Evolutionary conservation across 2,888 invertebrate species (phyloP).

Genomic region (Apodemia duryi): DNA sequence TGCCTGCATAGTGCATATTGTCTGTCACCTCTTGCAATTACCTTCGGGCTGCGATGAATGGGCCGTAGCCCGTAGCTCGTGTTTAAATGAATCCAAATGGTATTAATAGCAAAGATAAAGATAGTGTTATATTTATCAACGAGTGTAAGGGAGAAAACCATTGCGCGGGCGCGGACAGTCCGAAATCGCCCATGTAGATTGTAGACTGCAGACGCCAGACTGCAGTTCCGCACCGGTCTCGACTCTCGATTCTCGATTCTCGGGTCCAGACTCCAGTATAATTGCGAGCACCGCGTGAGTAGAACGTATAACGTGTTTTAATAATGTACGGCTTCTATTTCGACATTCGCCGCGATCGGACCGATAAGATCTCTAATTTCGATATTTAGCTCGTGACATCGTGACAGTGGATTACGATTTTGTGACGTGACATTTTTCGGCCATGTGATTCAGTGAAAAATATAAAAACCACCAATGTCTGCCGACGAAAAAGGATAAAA

Average conservation of each 20-base stretch:
- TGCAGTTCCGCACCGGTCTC: constrained; percentile 57
- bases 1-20: constrained; percentile 54
- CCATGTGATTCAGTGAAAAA: constrained; percentile 69
- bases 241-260: constrained; percentile 1
- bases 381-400: constrained; percentile 66
- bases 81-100: constrained; percentile 58
- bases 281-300: constrained; percentile 61
- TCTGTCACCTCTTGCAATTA: constrained; percentile 51
- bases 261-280: constrained; percentile 50
- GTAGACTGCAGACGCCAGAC: constrained; percentile 38
- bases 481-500: constrained; percentile 68
- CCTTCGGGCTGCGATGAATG: constrained; percentile 56
- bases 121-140: constrained; percentile 35
- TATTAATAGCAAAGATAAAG: constrained; percentile 38
- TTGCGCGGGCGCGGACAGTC: constrained; percentile 50
- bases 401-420: constrained; percentile 58
- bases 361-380: constrained; percentile 69
- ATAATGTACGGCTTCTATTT: constrained; percentile 61
- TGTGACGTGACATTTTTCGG: constrained; percentile 50
- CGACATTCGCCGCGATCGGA: constrained; percentile 52
- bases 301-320: constrained; percentile 43
- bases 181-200: constrained; percentile 56
- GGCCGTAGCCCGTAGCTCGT: constrained; percentile 39
- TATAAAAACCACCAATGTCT: constrained; percentile 40
- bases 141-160: constrained; percentile 38